Conservation (phyloP, 2,888 invertebrate genomes). For the Plebejus anna region DNA sequence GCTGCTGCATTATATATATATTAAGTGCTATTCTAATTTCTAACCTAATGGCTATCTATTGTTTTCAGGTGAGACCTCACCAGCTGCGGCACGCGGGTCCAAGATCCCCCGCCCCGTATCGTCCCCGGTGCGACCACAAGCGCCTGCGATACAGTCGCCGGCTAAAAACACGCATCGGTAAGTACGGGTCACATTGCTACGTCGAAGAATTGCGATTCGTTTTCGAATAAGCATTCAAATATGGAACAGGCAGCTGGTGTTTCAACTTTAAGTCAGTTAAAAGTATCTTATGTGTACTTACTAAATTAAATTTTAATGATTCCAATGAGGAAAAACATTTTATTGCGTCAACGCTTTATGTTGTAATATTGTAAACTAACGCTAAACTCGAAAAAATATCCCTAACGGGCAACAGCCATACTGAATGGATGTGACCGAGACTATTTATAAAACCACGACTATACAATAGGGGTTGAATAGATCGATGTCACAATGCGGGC, state of each 20-base stretch:
- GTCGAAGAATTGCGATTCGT: too few relatives aligned
- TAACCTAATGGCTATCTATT: background rate
- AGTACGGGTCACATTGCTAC: background rate
- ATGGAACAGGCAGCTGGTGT: too few relatives aligned
- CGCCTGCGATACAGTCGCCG: conserved; percentile 62
- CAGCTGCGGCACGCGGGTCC: conserved; percentile 79
- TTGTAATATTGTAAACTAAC: background rate
- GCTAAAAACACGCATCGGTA: conserved; percentile 71
- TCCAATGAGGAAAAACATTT: too few relatives aligned
- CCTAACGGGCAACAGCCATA: background rate
- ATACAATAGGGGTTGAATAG: conserved; percentile 3
- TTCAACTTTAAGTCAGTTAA: too few relatives aligned
- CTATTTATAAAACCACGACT: background rate
- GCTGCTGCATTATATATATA: too few relatives aligned
- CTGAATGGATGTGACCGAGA: background rate
- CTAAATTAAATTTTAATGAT: too few relatives aligned
- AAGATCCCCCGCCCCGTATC: conserved; percentile 88
- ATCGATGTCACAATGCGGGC: conserved; percentile 7
- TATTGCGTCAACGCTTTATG: too few relatives aligned
- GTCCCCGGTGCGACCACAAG: conserved; percentile 83
- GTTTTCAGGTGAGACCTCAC: conserved; percentile 65
- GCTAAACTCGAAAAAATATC: background rate
- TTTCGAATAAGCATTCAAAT: too few relatives aligned
- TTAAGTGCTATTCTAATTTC: too few relatives aligned
- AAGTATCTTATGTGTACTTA: too few relatives aligned